phyloP scores from a whole-genome alignment of 2,888 invertebrate species.

The Malthinus flaveolus region DNA sequence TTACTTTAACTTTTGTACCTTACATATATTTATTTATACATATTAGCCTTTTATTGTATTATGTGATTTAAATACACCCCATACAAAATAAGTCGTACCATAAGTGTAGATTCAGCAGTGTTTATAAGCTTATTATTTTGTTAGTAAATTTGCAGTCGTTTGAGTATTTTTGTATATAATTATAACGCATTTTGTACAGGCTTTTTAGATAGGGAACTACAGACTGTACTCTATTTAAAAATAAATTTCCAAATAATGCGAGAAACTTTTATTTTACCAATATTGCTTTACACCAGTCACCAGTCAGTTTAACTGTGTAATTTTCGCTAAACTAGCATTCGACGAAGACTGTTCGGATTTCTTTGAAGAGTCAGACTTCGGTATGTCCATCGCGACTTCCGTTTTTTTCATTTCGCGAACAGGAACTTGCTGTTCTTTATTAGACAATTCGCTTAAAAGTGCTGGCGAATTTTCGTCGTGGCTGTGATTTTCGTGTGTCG shows the following conservation, averaged over 20 bases:
- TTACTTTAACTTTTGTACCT: constrained; percentile 3
- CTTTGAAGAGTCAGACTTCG: background rate
- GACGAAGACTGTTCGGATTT: no score
- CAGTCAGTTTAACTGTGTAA: no score
- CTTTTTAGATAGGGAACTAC: constrained; percentile 52
- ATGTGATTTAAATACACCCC: constrained; percentile 16
- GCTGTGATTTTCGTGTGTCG: background rate
- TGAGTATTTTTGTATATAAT: constrained; percentile 49
- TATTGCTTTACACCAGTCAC: background rate
- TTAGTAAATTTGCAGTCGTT: constrained; percentile 30
- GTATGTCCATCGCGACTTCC: background rate
- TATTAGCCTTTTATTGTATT: constrained; percentile 8
- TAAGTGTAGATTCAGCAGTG: constrained; percentile 6
- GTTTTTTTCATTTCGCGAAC: background rate
- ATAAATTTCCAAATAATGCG: constrained; percentile 48
- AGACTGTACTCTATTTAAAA: constrained; percentile 53
- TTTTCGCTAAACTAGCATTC: no score
- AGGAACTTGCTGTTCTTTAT: background rate
- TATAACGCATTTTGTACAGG: constrained; percentile 53
- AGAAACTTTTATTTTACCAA: constrained; percentile 4
- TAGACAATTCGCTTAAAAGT: background rate
- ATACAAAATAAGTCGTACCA: constrained; percentile 9
- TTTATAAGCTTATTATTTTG: constrained; percentile 20
- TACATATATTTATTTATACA: constrained; percentile 15
- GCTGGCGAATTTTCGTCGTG: background rate